Evolutionary conservation across 2,888 invertebrate genomes (phyloP).

Genomic region (Dastarcus helophoroides): DNA sequence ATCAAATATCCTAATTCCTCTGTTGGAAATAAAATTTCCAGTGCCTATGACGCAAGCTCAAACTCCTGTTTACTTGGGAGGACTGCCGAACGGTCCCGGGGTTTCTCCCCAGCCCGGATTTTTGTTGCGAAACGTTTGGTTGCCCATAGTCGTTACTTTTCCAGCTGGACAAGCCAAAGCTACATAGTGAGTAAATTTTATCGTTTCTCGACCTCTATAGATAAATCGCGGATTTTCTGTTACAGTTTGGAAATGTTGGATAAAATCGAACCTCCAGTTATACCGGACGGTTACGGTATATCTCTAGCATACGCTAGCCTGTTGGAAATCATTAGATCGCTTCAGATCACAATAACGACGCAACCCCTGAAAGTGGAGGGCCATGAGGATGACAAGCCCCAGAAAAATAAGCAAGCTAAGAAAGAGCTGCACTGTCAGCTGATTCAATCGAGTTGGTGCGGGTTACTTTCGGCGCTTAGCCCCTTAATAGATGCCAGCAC

Average conservation of each 20-base stretch:
- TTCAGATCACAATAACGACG: slow-evolving; percentile 53
- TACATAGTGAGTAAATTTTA: slow-evolving; percentile 79
- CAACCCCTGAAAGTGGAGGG: slow-evolving; percentile 24
- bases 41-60: slow-evolving; percentile 44
- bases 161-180: slow-evolving; percentile 79
- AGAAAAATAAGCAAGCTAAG: slow-evolving; percentile 37
- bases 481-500: slow-evolving; percentile 90
- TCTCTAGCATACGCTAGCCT: slow-evolving; percentile 91
- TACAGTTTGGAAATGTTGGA: slow-evolving; percentile 89
- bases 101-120: slow-evolving; percentile 84
- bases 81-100: slow-evolving; percentile 61
- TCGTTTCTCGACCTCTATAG: too few species aligned
- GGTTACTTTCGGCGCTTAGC: slow-evolving; percentile 80
- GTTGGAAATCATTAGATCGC: slow-evolving; percentile 80
- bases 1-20: slow-evolving; percentile 12
- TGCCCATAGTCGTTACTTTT: slow-evolving; percentile 78
- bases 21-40: too few species aligned
- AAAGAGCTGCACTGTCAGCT: slow-evolving; percentile 56
- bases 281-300: slow-evolving; percentile 96
- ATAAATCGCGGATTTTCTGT: too few species aligned
- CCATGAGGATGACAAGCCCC: slow-evolving; percentile 38
- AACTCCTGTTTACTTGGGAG: slow-evolving; percentile 51
- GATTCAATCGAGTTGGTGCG: slow-evolving; percentile 92
- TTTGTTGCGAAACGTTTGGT: slow-evolving; percentile 84
- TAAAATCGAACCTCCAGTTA: slow-evolving; percentile 82